These are phyloP conservation scores for Hydrotaea diabolus DNA, from an alignment of 2,888 invertebrate genomes.

Conservation along the genomic window DNA sequence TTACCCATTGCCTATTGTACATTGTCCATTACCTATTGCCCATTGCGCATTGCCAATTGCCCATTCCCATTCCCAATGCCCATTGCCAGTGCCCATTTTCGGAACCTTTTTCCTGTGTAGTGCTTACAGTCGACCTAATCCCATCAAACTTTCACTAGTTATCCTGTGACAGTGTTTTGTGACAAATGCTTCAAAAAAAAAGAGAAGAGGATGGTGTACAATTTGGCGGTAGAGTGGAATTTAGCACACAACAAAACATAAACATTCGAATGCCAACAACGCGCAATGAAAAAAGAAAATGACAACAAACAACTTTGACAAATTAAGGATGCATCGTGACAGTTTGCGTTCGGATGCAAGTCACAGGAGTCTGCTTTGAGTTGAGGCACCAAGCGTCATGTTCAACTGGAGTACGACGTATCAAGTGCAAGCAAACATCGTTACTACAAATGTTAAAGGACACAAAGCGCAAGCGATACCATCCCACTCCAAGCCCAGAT, in stretches of 20 bases:
- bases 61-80: too few relatives aligned
- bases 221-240: slow-evolving; percentile 31
- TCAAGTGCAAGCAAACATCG: slow-evolving; percentile 4
- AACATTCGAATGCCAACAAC: slow-evolving; percentile 21
- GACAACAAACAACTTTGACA: slow-evolving; percentile 55
- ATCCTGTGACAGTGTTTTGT: not conserved
- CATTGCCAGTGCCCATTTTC: not conserved
- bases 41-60: too few relatives aligned
- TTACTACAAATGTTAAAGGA: not conserved
- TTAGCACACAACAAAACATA: slow-evolving; percentile 10
- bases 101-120: not conserved
- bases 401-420: not conserved
- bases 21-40: too few relatives aligned
- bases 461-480: not conserved
- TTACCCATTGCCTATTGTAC: too few relatives aligned
- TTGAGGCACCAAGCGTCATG: not conserved
- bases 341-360: slow-evolving; percentile 27
- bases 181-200: not conserved
- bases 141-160: not conserved
- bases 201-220: slow-evolving; percentile 10
- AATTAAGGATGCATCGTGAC: slow-evolving; percentile 45
- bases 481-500: not conserved
- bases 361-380: slow-evolving; percentile 8
- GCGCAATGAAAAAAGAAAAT: slow-evolving; percentile 15
- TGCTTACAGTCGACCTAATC: not conserved